Evolutionary conservation across 1,140 invertebrate species (phyloP).

Genomic region (Carposina sasakii): DNA sequence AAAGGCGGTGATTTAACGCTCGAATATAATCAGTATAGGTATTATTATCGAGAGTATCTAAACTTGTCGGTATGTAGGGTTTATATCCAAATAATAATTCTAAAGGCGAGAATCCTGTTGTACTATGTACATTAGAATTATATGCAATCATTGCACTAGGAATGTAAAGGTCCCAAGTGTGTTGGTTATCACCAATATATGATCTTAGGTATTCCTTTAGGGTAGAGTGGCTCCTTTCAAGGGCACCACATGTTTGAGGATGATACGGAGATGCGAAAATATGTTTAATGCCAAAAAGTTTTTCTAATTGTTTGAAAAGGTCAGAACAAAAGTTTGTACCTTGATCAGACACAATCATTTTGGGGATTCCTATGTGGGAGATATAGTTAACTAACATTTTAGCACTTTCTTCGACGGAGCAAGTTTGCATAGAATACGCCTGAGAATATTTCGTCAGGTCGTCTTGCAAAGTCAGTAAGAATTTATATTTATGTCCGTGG

Average conservation of each 20-base stretch:
- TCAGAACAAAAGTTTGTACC: slow-evolving; percentile 43
- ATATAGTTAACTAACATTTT: slow-evolving; percentile 34
- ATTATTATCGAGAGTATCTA: slow-evolving; percentile 9
- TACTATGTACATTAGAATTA: slow-evolving; percentile 42
- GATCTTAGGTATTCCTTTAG: slow-evolving; percentile 36
- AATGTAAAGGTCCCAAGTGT: slow-evolving; percentile 49
- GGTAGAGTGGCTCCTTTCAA: slow-evolving; percentile 24
- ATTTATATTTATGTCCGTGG: slow-evolving; percentile 25
- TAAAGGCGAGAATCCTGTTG: slow-evolving; percentile 28
- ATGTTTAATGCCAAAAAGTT: slow-evolving; percentile 37
- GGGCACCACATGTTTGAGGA: slow-evolving; percentile 35
- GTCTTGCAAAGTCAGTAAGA: slow-evolving; percentile 41
- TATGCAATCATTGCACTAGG: slow-evolving; percentile 38
- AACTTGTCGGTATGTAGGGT: slow-evolving; percentile 20
- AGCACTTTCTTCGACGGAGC: slow-evolving; percentile 30
- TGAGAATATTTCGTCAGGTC: slow-evolving; percentile 40
- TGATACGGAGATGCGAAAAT: slow-evolving; percentile 44
- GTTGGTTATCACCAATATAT: slow-evolving; percentile 33
- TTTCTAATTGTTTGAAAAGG: slow-evolving; percentile 36
- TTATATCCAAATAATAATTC: slow-evolving; percentile 49
- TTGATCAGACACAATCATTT: slow-evolving; percentile 39
- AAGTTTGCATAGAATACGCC: slow-evolving; percentile 32
- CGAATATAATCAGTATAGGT: slow-evolving; percentile 19
- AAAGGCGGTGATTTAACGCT: slow-evolving; percentile 16
- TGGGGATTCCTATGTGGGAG: slow-evolving; percentile 42